Conservation (phyloP, 2,888 invertebrate genomes). For the Hemistola chrysoprasaria region DNA sequence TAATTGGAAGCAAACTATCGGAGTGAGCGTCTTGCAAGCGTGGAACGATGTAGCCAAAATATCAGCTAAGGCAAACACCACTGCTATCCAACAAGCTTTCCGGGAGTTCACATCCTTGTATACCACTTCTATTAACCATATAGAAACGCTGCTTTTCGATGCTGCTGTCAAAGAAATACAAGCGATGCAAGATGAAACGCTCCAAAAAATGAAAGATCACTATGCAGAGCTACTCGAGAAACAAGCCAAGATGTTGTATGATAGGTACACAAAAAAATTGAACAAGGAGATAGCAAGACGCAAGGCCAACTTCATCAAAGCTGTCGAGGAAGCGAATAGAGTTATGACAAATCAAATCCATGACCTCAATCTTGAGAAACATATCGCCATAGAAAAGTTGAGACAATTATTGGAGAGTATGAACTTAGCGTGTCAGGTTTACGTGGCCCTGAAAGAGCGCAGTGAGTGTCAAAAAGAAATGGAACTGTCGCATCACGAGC, state of each 20-base stretch:
- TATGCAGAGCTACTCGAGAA: slow-evolving; percentile 47
- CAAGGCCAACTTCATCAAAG: slow-evolving; percentile 49
- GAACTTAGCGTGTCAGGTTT: slow-evolving; percentile 70
- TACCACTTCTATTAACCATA: slow-evolving; percentile 47
- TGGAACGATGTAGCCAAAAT: slow-evolving; percentile 41
- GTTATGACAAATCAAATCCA: slow-evolving; percentile 45
- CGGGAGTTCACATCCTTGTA: slow-evolving; percentile 53
- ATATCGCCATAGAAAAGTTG: slow-evolving; percentile 57
- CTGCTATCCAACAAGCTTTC: slow-evolving; percentile 48
- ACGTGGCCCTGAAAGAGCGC: slow-evolving; percentile 68
- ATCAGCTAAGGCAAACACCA: slow-evolving; percentile 46
- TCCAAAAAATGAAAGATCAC: slow-evolving; percentile 47
- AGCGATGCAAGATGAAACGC: slow-evolving; percentile 39
- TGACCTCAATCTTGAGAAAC: slow-evolving; percentile 64
- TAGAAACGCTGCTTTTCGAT: slow-evolving; percentile 54
- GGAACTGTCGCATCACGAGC: slow-evolving; percentile 43
- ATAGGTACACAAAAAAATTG: slow-evolving; percentile 49
- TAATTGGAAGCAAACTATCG: slow-evolving; percentile 51
- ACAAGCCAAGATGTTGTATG: slow-evolving; percentile 56
- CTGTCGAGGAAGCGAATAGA: slow-evolving; percentile 41
- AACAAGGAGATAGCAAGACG: slow-evolving; percentile 43
- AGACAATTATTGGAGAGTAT: slow-evolving; percentile 57
- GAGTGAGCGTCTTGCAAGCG: slow-evolving; percentile 31
- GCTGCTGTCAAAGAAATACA: slow-evolving; percentile 54
- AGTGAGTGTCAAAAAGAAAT: slow-evolving; percentile 55